Conservation (phyloP, 2,888 invertebrate genomes). For the Dysmachus trigonus region DNA sequence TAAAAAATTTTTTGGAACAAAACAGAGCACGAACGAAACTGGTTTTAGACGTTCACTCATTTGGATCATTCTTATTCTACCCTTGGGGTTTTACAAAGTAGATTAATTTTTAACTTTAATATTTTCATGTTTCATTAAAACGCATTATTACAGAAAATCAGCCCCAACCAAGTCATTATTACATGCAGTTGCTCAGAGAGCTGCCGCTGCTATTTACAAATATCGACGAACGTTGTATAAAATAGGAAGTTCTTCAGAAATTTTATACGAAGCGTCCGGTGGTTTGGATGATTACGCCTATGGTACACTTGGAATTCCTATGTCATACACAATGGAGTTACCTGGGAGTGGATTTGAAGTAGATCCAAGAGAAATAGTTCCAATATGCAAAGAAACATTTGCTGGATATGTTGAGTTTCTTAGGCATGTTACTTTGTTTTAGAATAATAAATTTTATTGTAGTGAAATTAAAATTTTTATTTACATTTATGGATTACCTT, state of each 20-base stretch:
- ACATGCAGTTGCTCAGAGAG: constrained; percentile 60
- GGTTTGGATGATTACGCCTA: constrained; percentile 75
- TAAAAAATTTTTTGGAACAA: constrained; percentile 59
- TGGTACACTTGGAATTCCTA: constrained; percentile 67
- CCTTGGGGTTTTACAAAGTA: constrained; percentile 63
- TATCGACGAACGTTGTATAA: constrained; percentile 64
- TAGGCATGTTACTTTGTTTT: constrained; percentile 61
- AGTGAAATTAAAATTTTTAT: background rate
- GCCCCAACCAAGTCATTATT: constrained; percentile 59
- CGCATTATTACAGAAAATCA: constrained; percentile 54
- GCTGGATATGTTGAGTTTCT: constrained; percentile 63
- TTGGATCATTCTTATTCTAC: constrained; percentile 64
- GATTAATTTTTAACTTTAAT: background rate
- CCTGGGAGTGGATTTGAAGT: constrained; percentile 68
- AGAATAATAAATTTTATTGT: constrained; percentile 40
- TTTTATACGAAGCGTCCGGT: constrained; percentile 70
- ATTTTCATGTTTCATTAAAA: background rate
- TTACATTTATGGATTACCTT: background rate
- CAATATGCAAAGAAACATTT: constrained; percentile 63
- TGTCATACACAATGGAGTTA: constrained; percentile 73
- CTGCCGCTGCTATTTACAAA: constrained; percentile 61
- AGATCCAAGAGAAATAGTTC: constrained; percentile 59
- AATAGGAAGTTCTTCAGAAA: constrained; percentile 67
- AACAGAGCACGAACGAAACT: constrained; percentile 62
- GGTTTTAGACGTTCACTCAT: constrained; percentile 63